Evolutionary conservation across 2,113 vertebrate genomes (phyloP), one percentile per base, ranked within the genome.

Genomic region (Entelurus aequoreus): DNA sequence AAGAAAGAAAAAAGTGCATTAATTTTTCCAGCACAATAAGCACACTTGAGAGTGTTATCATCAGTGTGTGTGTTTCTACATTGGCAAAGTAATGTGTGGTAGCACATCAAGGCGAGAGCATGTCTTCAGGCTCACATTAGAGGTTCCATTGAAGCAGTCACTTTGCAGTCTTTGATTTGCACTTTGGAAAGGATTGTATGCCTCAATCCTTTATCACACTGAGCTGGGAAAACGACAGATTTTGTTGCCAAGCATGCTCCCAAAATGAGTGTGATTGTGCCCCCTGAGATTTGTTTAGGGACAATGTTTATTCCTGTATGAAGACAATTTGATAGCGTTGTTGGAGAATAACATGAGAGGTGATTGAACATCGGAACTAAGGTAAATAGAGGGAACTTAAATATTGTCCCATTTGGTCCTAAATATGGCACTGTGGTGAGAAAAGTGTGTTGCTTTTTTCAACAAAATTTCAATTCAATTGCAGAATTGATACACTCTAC

Each of bases 151-250:
- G 80, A 88, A 81, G 78, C 83, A 86, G 84, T 86, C 79, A 80
- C 76, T 87, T 56, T 84, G 74, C 82, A 69, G 71, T 78, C 89
- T 91, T 91, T 91, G 88, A 91, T 90, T 87, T 87, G 79, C 86
- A 85, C 88, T 90, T 88, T 86, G 85, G 79, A 86, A 85, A 87
- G 84, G 82, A 88, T 80, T 86, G 87, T 69, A 86, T 84, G 86
- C 81, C 83, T 88, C 83, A 85, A 84, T 88, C 77, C 81, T 82
- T 21, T 84, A 88, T 88, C 84, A 85, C 84, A 86, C 82, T 70
- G 69, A 54, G 63, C 78, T 65, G 73, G 42, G 63, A 82, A 82
- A 87, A 89, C 81, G 82, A 86, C 86, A 86, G 79, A 86, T 89
- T 81, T 77, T 65, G 37, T 80, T 72, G 58, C 62, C 72, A 38